Conservation (phyloP, 2,113 vertebrate species). For the Mungos mungo region DNA sequence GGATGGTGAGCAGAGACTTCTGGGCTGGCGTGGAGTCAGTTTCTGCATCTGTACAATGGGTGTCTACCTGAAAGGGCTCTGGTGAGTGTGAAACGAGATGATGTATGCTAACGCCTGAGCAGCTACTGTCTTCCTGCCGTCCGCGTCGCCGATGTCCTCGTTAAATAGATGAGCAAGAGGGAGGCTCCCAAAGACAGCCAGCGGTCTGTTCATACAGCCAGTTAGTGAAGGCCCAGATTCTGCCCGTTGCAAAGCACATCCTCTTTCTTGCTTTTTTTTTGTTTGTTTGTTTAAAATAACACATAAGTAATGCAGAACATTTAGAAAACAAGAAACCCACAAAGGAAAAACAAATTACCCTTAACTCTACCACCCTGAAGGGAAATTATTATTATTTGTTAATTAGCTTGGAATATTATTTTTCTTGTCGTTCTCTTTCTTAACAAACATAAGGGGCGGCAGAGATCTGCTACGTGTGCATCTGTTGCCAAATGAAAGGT, state of each 20-base stretch:
- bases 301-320: not conserved
- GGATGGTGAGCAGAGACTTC: not conserved
- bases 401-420: slow-evolving; percentile 1
- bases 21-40: not conserved
- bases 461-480: not conserved
- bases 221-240: not conserved
- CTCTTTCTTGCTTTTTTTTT: not conserved
- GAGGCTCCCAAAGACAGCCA: too few species aligned
- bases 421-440: slow-evolving; percentile 26
- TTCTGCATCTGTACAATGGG: not conserved
- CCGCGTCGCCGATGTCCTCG: not conserved
- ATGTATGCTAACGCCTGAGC: not conserved
- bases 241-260: not conserved
- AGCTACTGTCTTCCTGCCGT: not conserved
- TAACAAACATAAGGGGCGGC: not conserved
- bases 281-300: not conserved
- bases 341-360: not conserved
- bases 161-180: not conserved
- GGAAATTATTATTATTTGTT: not conserved
- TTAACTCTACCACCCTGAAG: not conserved
- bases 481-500: not conserved
- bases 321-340: slow-evolving; percentile 33
- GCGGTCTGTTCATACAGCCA: not conserved
- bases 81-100: not conserved
- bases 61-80: not conserved